Evolutionary conservation across 2,888 invertebrate species (phyloP).

Genomic region (Margaritifera margaritifera): DNA sequence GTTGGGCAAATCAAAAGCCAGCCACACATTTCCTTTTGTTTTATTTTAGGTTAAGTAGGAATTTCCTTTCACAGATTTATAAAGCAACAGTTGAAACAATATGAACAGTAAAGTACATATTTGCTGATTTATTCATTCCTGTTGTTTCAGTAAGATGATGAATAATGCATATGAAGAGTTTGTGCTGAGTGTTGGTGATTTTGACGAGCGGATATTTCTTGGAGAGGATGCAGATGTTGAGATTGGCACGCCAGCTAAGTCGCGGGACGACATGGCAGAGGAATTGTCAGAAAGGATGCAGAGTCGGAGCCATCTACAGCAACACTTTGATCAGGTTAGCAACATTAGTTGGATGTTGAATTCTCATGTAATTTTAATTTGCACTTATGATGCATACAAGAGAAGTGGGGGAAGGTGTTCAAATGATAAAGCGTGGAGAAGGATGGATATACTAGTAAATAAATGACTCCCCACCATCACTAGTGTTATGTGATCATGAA

Average conservation of each 20-base stretch:
- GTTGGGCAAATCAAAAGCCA: no score
- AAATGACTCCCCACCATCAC: no score
- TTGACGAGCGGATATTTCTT: constrained; percentile 96
- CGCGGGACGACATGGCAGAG: constrained; percentile 43
- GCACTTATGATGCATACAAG: no score
- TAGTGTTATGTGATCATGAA: no score
- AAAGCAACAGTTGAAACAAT: neutral
- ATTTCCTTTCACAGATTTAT: neutral
- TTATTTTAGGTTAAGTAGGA: neutral
- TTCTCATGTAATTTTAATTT: no score
- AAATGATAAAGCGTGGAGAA: no score
- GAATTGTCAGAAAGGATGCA: constrained; percentile 65
- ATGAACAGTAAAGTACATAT: neutral
- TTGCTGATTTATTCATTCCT: neutral
- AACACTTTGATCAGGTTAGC: constrained; percentile 68
- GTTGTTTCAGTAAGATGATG: constrained; percentile 79
- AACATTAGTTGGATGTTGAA: neutral
- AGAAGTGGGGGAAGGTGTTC: no score
- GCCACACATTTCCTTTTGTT: no score
- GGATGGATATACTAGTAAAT: no score
- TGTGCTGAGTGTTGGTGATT: constrained; percentile 91
- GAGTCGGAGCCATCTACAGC: constrained; percentile 46
- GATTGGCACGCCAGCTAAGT: constrained; percentile 75
- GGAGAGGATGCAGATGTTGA: constrained; percentile 80
- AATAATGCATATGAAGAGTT: constrained; percentile 92